A percentile compares a stretch with the other conserved stretches of the same genome.
These are phyloP conservation scores for Schizopygopsis malacanthus DNA, from an alignment of 2,797 vertebrate species.

Conservation along the genomic window DNA sequence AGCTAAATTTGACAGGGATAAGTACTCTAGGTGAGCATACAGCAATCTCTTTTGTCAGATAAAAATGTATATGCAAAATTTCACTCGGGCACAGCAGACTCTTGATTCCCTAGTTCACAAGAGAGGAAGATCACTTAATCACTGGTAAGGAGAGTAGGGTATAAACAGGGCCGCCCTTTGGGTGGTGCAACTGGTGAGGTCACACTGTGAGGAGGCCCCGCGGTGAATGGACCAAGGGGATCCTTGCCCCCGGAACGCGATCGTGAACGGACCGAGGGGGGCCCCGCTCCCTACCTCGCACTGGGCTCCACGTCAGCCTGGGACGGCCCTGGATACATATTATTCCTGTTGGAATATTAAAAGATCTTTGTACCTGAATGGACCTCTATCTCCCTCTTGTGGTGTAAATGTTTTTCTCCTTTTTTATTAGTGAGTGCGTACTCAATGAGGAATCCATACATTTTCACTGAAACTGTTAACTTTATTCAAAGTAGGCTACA, in stretches of 20 bases:
- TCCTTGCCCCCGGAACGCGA: too few species aligned
- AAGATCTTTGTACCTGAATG: neutral
- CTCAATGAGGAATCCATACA: neutral
- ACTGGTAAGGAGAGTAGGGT: neutral
- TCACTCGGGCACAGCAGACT: neutral
- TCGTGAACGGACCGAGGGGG: too few species aligned
- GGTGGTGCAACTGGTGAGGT: too few species aligned
- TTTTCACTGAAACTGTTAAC: neutral
- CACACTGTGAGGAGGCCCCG: too few species aligned
- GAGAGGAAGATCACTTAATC: neutral
- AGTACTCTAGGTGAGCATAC: neutral
- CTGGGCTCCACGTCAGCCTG: too few species aligned
- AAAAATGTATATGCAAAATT: neutral
- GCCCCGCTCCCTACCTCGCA: too few species aligned
- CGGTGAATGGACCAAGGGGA: too few species aligned
- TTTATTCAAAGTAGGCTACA: neutral
- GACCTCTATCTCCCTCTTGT: slow-evolving; percentile 3
- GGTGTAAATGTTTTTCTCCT: neutral
- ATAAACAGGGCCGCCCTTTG: too few species aligned
- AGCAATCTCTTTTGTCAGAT: neutral
- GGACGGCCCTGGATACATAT: neutral
- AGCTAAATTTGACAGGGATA: neutral
- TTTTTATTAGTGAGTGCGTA: neutral
- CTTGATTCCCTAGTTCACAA: neutral
- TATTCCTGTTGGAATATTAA: neutral